Conservation (phyloP, 23 tunicate genomes). For the Ciona savignyi region DNA sequence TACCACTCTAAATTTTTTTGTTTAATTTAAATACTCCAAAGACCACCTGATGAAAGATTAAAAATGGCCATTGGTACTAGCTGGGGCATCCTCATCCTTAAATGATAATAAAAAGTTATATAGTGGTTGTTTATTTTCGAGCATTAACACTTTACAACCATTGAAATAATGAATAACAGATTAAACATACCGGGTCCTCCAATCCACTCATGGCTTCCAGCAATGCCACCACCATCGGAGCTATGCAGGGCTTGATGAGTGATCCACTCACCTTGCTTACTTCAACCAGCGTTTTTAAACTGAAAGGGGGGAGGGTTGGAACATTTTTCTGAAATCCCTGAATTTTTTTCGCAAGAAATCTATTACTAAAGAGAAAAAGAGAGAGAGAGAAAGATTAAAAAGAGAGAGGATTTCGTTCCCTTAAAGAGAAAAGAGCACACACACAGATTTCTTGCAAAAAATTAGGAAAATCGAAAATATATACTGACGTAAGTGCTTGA, state of each 20-base stretch:
- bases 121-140: too few relatives aligned
- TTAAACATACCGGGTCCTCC: conserved; percentile 63
- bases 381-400: too few relatives aligned
- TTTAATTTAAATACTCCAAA: not conserved
- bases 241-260: conserved; percentile 54
- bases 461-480: not conserved
- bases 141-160: not conserved
- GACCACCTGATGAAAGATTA: too few relatives aligned
- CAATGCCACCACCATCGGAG: conserved; percentile 59
- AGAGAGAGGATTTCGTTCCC: not conserved
- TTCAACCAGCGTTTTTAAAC: conserved; percentile 53
- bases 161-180: not conserved
- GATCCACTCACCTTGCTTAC: conserved; percentile 53
- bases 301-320: too few relatives aligned
- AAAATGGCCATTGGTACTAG: too few relatives aligned
- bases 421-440: too few relatives aligned
- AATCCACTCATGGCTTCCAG: conserved; percentile 67
- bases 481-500: conserved; percentile 27
- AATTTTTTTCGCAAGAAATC: too few relatives aligned
- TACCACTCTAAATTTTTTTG: not conserved
- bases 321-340: too few relatives aligned
- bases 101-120: too few relatives aligned
- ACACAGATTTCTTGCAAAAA: too few relatives aligned
- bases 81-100: too few relatives aligned
- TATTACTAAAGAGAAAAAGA: too few relatives aligned